Evolutionary conservation across 30 jellyfish, hydroid and myxozoan genomes (phyloP).

Genomic region (Nemopilema nomurai): DNA sequence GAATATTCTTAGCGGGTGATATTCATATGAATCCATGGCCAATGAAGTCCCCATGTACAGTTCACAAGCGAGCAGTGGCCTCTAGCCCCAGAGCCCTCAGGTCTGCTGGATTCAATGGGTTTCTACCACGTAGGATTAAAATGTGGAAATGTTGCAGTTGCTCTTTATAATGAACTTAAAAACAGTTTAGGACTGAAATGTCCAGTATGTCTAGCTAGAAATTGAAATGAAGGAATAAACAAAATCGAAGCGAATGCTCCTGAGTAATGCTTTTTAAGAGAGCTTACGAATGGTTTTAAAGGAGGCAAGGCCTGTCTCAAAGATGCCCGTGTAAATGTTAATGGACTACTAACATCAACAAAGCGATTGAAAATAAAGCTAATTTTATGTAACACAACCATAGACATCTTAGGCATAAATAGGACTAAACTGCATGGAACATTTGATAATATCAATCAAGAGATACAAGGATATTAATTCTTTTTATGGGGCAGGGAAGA

Average conservation of each 20-base stretch:
- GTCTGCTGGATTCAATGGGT: slow-evolving; percentile 1
- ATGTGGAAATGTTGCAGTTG: no score
- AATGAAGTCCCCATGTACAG: no score
- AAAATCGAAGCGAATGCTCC: slow-evolving; percentile 18
- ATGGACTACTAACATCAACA: slow-evolving; percentile 3
- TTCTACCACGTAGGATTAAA: not conserved
- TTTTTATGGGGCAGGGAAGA: slow-evolving; percentile 12
- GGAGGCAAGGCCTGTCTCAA: slow-evolving; percentile 26
- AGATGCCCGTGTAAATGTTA: slow-evolving; percentile 22
- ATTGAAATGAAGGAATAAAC: slow-evolving; percentile 17
- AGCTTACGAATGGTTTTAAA: slow-evolving; percentile 19
- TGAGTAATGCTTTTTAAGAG: slow-evolving; percentile 9
- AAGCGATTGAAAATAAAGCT: slow-evolving; percentile 28
- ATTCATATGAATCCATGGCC: slow-evolving; percentile 33
- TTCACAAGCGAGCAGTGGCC: slow-evolving; percentile 41
- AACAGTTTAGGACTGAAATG: slow-evolving; percentile 7
- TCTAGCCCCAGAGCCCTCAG: slow-evolving; percentile 22
- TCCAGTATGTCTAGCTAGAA: slow-evolving; percentile 34
- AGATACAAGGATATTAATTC: not conserved
- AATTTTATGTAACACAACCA: not conserved
- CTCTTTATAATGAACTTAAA: no score
- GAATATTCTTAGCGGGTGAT: slow-evolving; percentile 16
- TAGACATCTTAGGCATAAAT: slow-evolving; percentile 21
- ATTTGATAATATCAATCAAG: no score
- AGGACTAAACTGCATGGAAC: slow-evolving; percentile 22